These are phyloP conservation scores for Leucozona laternaria DNA, from an alignment of 2,888 invertebrate species.

Conservation along the genomic window DNA sequence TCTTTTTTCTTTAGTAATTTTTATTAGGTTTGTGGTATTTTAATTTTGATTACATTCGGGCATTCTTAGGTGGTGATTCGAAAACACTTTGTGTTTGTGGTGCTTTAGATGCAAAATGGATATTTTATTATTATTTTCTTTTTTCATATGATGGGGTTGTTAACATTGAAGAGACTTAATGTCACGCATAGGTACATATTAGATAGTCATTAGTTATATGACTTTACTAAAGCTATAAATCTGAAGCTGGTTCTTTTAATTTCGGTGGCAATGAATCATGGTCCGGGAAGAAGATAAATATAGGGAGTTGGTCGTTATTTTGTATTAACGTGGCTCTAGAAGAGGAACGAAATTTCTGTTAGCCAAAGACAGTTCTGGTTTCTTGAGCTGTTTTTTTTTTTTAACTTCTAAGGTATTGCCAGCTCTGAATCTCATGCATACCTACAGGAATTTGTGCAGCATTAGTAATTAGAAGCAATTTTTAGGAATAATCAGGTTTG, in stretches of 20 bases:
- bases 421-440: neutral
- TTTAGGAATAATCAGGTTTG: too few relatives aligned
- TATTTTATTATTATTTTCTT: neutral
- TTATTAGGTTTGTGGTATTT: constrained; percentile 35
- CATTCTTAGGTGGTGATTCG: constrained; percentile 27
- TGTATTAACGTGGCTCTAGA: neutral
- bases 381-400: too few relatives aligned
- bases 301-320: neutral
- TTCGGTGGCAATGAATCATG: neutral
- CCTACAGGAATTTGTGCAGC: too few relatives aligned
- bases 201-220: constrained; percentile 8
- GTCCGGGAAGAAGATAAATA: neutral
- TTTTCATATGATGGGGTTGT: neutral
- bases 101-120: constrained; percentile 24
- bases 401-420: neutral
- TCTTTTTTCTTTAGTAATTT: constrained; percentile 20
- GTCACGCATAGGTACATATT: constrained; percentile 6
- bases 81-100: constrained; percentile 16
- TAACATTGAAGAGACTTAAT: constrained; percentile 19
- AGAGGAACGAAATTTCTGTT: neutral
- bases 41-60: constrained; percentile 29
- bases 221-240: constrained; percentile 4
- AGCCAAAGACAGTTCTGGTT: too few relatives aligned
- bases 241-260: neutral
- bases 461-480: too few relatives aligned